phyloP scores from a whole-genome alignment of 1,140 invertebrate genomes.

The Archivesica marissinica region DNA sequence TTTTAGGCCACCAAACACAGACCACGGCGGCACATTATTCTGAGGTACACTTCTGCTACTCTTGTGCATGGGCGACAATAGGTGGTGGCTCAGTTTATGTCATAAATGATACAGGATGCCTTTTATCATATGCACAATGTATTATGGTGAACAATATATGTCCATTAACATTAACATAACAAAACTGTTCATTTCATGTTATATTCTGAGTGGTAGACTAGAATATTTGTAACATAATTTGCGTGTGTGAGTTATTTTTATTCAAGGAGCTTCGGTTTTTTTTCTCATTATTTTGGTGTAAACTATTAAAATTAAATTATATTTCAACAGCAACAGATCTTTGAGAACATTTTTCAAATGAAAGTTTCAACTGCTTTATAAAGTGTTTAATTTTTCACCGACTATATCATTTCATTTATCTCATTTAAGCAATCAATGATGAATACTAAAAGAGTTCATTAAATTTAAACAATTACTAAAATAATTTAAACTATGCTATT shows the following conservation, averaged over 20 bases:
- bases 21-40: slow-evolving; percentile 19
- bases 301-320: background rate
- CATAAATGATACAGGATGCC: slow-evolving; percentile 15
- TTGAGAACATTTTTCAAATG: too few relatives aligned
- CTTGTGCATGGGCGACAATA: slow-evolving; percentile 37
- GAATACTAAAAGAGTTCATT: background rate
- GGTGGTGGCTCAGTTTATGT: slow-evolving; percentile 22
- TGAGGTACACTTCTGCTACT: slow-evolving; percentile 36
- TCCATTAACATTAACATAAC: slow-evolving; percentile 45
- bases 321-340: too few relatives aligned
- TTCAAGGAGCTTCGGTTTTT: background rate
- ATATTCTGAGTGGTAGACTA: slow-evolving; percentile 32
- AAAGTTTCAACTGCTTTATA: background rate
- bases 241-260: slow-evolving; percentile 3
- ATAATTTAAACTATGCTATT: background rate
- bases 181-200: slow-evolving; percentile 22
- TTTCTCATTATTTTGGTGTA: background rate
- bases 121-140: slow-evolving; percentile 46
- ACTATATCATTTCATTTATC: background rate
- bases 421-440: background rate
- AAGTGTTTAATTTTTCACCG: background rate
- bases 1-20: background rate
- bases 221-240: slow-evolving; percentile 24
- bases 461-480: background rate
- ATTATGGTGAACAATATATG: slow-evolving; percentile 34